These are phyloP conservation scores for Manis javanica DNA, from an alignment of 2,797 vertebrate species.

Conservation along the genomic window DNA sequence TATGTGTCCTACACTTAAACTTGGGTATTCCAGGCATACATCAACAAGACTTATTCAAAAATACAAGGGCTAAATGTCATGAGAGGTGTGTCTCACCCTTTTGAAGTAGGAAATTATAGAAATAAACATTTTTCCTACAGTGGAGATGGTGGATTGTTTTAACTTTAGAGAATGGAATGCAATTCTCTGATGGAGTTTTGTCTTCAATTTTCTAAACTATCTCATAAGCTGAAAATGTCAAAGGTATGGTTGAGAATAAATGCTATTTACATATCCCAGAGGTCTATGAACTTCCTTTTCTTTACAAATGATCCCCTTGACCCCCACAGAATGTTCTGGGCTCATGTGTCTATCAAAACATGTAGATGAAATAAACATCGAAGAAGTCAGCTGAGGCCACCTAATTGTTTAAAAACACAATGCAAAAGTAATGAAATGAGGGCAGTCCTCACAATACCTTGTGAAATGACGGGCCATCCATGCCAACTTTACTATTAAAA, in stretches of 20 bases:
- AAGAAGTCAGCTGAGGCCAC: background rate
- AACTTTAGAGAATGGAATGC: slow-evolving; percentile 13
- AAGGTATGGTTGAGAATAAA: slow-evolving; percentile 27
- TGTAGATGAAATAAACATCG: background rate
- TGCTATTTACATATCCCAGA: slow-evolving; percentile 43
- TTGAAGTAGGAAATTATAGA: slow-evolving; percentile 1
- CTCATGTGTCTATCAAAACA: slow-evolving; percentile 39
- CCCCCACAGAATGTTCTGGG: background rate
- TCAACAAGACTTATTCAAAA: background rate
- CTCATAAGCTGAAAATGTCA: slow-evolving; percentile 50
- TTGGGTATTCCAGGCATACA: background rate
- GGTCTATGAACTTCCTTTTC: slow-evolving; percentile 19
- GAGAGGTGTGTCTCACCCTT: background rate
- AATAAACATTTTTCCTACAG: slow-evolving; percentile 4
- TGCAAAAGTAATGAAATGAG: background rate
- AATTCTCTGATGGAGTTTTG: slow-evolving; percentile 13
- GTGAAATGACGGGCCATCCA: background rate
- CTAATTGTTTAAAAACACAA: background rate
- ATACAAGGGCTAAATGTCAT: background rate
- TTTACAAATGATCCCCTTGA: slow-evolving; percentile 5
- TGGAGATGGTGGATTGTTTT: background rate
- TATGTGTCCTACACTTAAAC: background rate
- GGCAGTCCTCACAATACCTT: background rate
- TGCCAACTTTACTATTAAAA: background rate
- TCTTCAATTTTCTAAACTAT: slow-evolving; percentile 61